Base-by-base conservation (phyloP, 2,797 vertebrate genomes). In the Chelidonichthys spinosus region DNA sequence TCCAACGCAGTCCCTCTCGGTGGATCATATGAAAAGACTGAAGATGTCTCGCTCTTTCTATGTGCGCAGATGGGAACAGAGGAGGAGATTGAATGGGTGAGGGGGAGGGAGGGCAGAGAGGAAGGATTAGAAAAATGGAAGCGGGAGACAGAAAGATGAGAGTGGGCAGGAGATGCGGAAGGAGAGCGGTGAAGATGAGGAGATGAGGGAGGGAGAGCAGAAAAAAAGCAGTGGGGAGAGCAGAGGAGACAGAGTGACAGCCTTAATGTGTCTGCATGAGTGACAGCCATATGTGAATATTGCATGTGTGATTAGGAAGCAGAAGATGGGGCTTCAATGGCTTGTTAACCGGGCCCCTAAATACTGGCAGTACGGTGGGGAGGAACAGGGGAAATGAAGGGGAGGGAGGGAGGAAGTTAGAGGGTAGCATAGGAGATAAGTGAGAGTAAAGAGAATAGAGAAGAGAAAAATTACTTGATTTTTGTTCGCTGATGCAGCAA, bases 291-390 rank as follows among this genome's bases (percentile, higher is more conserved):
- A 76, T 70, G 68, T 86, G 81, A 88, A 89, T 91, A 86, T 84
- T 89, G 76, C 81, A 90, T 88, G 84, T 82, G 79, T 91, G 89
- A 91, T 89, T 88, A 86, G 67, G 82, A 76, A 84, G 87, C 63
- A 70, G 74, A 85, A 82, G 78, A 90, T 78, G 87, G 78, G 70
- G 66, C 79, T 82, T 90, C 87, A 87, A 89, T 89, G 82, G 80
- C 84, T 85, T 85, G 85, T 89, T 89, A 90, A 82, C 88, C 56
- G 15, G 72, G 74, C n/a, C 67, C 61, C 82, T 85, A 83, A 85
- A 88, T 85, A 85, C 78, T 80, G 76, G 64, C 55, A 74, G 73
- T n/a, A 39, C 46, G 53, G 76, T 74, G 69, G 79, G 79, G 66
- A 60, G 44, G 32, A 76, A 47, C 18, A 17, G 66, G 46, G 62